phyloP scores from a whole-genome alignment of 2,797 vertebrate species.

The Podargus strigoides region DNA sequence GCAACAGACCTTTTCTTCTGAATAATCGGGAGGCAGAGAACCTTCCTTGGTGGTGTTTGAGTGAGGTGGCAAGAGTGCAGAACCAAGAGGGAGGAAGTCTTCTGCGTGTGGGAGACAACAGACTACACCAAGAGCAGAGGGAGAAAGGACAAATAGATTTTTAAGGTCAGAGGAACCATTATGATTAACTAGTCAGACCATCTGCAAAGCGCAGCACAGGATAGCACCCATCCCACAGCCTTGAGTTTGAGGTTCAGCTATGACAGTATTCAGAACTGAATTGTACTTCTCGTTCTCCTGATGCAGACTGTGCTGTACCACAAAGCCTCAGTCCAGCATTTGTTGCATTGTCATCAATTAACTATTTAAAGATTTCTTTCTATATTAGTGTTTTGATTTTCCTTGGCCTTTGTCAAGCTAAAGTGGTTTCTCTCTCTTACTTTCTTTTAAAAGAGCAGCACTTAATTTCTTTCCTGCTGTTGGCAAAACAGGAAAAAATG shows the following conservation, averaged over 20 bases:
- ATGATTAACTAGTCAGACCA: neutral
- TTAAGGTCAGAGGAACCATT: neutral
- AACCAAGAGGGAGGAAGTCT: neutral
- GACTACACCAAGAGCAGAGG: rapidly evolving
- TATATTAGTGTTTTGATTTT: neutral
- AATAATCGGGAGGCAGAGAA: neutral
- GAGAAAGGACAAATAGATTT: neutral
- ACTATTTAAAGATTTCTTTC: neutral
- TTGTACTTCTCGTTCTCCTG: rapidly evolving
- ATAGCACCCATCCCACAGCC: neutral
- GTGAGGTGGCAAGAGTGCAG: neutral
- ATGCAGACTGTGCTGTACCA: neutral
- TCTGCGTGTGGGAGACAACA: neutral
- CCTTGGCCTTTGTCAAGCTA: neutral
- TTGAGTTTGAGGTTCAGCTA: neutral
- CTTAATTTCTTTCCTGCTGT: neutral
- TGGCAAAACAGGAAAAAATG: neutral
- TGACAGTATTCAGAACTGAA: neutral
- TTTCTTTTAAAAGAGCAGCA: neutral
- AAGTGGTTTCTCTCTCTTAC: neutral
- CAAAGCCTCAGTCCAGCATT: neutral
- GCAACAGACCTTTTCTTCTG: neutral
- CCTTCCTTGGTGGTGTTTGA: neutral
- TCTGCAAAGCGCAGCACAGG: neutral
- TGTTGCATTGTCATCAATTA: neutral